Conservation (phyloP, 2,797 vertebrate species). For the Xenopus petersii region DNA sequence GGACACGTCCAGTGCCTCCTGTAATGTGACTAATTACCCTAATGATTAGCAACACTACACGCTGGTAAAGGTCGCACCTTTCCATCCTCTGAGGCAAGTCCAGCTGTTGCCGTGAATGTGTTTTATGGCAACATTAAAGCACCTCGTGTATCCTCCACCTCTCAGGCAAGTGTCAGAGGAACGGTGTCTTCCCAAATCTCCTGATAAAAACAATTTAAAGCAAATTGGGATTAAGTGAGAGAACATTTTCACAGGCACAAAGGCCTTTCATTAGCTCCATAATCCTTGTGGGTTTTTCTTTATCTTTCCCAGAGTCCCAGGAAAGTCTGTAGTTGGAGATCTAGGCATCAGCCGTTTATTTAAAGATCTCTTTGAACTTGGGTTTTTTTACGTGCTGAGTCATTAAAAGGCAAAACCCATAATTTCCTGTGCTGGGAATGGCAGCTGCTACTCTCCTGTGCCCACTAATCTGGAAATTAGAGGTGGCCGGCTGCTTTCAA, state of each 20-base stretch:
- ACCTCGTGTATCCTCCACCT: neutral
- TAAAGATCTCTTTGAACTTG: slow-evolving; percentile 4
- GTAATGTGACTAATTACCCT: neutral
- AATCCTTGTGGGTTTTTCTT: neutral
- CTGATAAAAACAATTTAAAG: neutral
- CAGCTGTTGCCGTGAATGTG: neutral
- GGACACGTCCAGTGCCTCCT: neutral
- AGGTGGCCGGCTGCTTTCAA: no score
- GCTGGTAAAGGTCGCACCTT: neutral
- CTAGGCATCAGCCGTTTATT: slow-evolving; percentile 2
- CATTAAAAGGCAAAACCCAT: slow-evolving; percentile 1
- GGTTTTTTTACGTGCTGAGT: neutral
- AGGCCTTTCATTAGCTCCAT: neutral
- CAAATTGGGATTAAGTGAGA: neutral
- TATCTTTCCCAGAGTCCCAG: neutral
- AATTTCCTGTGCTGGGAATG: neutral
- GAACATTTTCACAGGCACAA: neutral
- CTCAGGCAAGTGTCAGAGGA: neutral
- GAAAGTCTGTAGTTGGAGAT: neutral
- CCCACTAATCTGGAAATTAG: slow-evolving; percentile 1
- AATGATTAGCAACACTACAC: neutral
- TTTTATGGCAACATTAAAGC: neutral
- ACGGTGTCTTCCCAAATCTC: neutral
- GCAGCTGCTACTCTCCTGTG: slow-evolving; percentile 9
- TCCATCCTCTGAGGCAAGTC: neutral